These are phyloP conservation scores for Tinea trinotella DNA, from an alignment of 2,888 invertebrate species.

Conservation along the genomic window DNA sequence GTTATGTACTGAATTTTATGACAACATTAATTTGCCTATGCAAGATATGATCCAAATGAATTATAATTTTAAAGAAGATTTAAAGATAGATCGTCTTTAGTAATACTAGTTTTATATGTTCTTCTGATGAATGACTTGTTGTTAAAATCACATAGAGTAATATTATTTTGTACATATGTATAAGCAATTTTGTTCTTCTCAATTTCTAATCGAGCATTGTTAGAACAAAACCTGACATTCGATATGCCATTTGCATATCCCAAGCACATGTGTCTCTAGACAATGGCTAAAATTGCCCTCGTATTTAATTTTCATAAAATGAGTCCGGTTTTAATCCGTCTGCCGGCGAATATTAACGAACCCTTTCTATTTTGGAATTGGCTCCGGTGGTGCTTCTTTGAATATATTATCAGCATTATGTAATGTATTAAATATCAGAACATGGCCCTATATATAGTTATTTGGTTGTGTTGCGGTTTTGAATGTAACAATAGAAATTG, in stretches of 20 bases:
- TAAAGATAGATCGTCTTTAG: too few species aligned
- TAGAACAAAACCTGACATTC: constrained; percentile 36
- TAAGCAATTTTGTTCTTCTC: background rate
- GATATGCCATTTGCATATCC: constrained; percentile 67
- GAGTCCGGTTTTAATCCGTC: constrained; percentile 63
- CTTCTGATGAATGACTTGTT: too few species aligned
- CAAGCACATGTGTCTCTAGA: constrained; percentile 65
- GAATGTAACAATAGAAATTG: background rate
- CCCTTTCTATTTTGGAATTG: constrained; percentile 61
- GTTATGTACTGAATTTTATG: background rate
- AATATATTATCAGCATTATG: constrained; percentile 16
- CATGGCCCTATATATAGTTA: background rate
- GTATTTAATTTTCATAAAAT: constrained; percentile 71
- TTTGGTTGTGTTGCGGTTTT: background rate
- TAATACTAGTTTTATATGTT: too few species aligned
- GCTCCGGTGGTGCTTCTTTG: constrained; percentile 33
- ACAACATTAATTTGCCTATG: too few species aligned
- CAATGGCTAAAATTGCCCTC: constrained; percentile 56
- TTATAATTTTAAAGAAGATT: too few species aligned
- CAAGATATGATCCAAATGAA: too few species aligned
- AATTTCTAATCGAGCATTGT: constrained; percentile 19
- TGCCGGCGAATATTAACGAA: constrained; percentile 54
- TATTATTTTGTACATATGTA: constrained; percentile 5
- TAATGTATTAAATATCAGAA: constrained; percentile 11
- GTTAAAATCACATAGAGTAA: too few species aligned